Conservation (phyloP, 2,888 invertebrate species). For the Neria commutata region DNA sequence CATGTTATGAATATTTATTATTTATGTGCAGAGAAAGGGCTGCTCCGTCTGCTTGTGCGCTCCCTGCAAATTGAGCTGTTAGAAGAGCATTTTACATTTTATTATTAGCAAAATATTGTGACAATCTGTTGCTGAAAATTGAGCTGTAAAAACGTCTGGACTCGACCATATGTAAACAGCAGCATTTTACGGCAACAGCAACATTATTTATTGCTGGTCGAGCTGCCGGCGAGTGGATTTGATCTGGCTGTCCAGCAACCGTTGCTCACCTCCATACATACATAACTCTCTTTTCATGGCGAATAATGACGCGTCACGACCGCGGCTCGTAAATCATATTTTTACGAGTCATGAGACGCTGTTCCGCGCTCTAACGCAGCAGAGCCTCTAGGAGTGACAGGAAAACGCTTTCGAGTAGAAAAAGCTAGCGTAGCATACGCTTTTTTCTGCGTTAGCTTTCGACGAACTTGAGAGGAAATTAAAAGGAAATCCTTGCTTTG, state of each 20-base stretch:
- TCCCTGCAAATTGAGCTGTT: too few species aligned
- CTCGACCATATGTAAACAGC: too few species aligned
- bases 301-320: conserved; percentile 44
- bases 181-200: background rate
- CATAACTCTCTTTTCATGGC: conserved; percentile 14
- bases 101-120: background rate
- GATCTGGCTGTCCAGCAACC: too few species aligned
- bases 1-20: background rate
- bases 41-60: too few species aligned
- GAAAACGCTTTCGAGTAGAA: background rate
- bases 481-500: background rate
- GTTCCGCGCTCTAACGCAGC: background rate
- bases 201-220: too few species aligned
- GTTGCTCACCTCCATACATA: too few species aligned
- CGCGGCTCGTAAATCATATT: conserved; percentile 40
- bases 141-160: background rate
- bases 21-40: too few species aligned
- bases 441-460: background rate
- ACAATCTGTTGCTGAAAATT: background rate
- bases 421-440: too few species aligned
- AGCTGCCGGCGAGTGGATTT: too few species aligned
- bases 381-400: background rate
- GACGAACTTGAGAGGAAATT: background rate
- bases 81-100: background rate
- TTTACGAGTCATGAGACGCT: conserved; percentile 17